These are phyloP conservation scores for Typhlichthys subterraneus DNA, from an alignment of 2,797 vertebrate species.

Conservation along the genomic window DNA sequence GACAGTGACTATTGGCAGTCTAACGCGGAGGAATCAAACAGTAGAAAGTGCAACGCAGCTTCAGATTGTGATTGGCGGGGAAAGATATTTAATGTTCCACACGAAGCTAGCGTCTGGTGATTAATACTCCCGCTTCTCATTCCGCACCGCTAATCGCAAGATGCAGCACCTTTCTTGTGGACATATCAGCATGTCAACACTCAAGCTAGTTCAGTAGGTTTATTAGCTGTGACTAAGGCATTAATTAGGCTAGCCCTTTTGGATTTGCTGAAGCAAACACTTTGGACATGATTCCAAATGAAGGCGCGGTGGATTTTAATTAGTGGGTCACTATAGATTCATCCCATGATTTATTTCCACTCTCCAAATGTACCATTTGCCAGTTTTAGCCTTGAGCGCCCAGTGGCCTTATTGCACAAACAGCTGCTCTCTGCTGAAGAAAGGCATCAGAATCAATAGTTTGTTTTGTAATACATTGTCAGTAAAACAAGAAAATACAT, in stretches of 20 bases:
- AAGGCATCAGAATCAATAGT: slow-evolving; percentile 1
- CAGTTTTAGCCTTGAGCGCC: slow-evolving; percentile 18
- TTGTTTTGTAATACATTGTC: slow-evolving; percentile 33
- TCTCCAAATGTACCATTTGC: slow-evolving; percentile 19
- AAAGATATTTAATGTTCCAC: slow-evolving; percentile 48
- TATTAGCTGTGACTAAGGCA: neutral
- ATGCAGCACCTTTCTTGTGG: slow-evolving; percentile 13
- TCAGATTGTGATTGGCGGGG: slow-evolving; percentile 49
- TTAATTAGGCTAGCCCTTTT: neutral
- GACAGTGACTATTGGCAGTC: slow-evolving; percentile 11
- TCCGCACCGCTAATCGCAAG: slow-evolving; percentile 17
- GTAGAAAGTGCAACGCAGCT: slow-evolving; percentile 10
- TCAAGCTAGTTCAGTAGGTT: neutral
- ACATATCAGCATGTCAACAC: neutral
- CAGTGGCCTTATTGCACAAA: slow-evolving; percentile 10
- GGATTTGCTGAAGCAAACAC: neutral
- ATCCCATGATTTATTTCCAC: slow-evolving; percentile 4
- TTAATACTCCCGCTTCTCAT: slow-evolving; percentile 35
- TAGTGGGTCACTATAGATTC: too few species aligned
- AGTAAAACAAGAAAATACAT: slow-evolving; percentile 34
- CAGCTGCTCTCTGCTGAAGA: slow-evolving; percentile 23
- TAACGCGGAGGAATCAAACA: slow-evolving; percentile 20
- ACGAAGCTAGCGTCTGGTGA: slow-evolving; percentile 32
- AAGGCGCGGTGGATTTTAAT: neutral
- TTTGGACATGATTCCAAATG: neutral